Evolutionary conservation across 1,140 invertebrate species (phyloP).

Genomic region (Coenobita brevimanus): DNA sequence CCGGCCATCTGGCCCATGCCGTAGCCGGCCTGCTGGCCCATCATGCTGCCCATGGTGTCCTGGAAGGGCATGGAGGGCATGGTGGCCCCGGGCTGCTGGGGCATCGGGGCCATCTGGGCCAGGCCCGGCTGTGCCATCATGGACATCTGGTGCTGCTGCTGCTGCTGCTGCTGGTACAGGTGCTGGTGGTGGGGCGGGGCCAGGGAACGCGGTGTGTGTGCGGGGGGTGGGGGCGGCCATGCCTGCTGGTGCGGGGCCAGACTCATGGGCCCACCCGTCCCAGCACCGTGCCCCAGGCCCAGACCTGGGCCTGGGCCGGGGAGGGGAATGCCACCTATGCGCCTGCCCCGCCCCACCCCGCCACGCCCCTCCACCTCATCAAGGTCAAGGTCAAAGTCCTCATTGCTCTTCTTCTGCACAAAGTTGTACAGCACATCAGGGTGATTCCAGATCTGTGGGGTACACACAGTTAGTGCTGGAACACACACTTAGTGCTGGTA

Average conservation of each 20-base stretch:
- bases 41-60: slow-evolving; percentile 40
- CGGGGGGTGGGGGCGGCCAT: too few relatives aligned
- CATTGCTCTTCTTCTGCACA: slow-evolving; percentile 85
- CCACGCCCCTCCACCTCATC: slow-evolving; percentile 79
- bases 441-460: slow-evolving; percentile 95
- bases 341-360: neutral
- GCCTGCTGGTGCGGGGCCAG: too few relatives aligned
- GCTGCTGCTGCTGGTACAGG: too few relatives aligned
- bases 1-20: slow-evolving; percentile 36
- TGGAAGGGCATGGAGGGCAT: slow-evolving; percentile 31
- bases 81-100: slow-evolving; percentile 19
- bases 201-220: too few relatives aligned
- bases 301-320: neutral
- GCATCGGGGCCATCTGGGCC: slow-evolving; percentile 18
- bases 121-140: slow-evolving; percentile 19
- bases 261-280: neutral
- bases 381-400: slow-evolving; percentile 92
- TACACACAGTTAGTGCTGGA: slow-evolving; percentile 50
- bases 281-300: neutral
- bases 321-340: neutral
- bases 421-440: slow-evolving; percentile 97
- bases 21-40: slow-evolving; percentile 24
- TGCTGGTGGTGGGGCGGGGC: too few relatives aligned
- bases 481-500: slow-evolving; percentile 37
- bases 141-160: neutral